Evolutionary conservation across 2,888 invertebrate genomes (phyloP).

Genomic region (Romanomermis culicivorax): DNA sequence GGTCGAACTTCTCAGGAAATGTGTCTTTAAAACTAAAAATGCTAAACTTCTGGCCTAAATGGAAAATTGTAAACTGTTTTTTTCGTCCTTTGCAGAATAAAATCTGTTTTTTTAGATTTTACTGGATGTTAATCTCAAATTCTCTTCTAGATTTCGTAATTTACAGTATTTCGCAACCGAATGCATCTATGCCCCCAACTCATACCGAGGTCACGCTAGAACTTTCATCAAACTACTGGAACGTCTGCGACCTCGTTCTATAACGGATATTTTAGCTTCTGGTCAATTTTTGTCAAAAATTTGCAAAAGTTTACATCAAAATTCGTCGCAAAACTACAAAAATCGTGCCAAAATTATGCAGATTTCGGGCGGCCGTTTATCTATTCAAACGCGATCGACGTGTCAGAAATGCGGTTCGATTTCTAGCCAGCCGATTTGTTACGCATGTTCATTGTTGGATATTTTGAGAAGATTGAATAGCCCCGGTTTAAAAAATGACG

Average conservation of each 20-base stretch:
- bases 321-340: background rate
- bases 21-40: too few relatives aligned
- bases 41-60: too few relatives aligned
- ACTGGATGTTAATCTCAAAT: too few relatives aligned
- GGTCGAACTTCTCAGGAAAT: too few relatives aligned
- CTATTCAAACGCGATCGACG: slow-evolving; percentile 14
- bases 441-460: slow-evolving; percentile 82
- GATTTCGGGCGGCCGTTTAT: background rate
- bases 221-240: slow-evolving; percentile 52
- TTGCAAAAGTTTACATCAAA: slow-evolving; percentile 16
- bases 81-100: too few relatives aligned
- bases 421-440: slow-evolving; percentile 75
- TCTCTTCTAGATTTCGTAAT: slow-evolving; percentile 66
- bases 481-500: background rate
- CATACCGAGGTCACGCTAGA: slow-evolving; percentile 55
- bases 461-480: slow-evolving; percentile 46
- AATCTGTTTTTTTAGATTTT: too few relatives aligned
- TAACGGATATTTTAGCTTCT: slow-evolving; percentile 24
- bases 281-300: slow-evolving; percentile 47
- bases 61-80: too few relatives aligned
- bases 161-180: slow-evolving; percentile 95
- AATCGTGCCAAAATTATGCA: too few relatives aligned
- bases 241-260: slow-evolving; percentile 55
- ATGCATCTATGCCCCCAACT: slow-evolving; percentile 93
- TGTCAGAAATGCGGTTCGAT: slow-evolving; percentile 64